Conservation (phyloP, 2,113 vertebrate species). For the Burhinus oedicnemus region DNA sequence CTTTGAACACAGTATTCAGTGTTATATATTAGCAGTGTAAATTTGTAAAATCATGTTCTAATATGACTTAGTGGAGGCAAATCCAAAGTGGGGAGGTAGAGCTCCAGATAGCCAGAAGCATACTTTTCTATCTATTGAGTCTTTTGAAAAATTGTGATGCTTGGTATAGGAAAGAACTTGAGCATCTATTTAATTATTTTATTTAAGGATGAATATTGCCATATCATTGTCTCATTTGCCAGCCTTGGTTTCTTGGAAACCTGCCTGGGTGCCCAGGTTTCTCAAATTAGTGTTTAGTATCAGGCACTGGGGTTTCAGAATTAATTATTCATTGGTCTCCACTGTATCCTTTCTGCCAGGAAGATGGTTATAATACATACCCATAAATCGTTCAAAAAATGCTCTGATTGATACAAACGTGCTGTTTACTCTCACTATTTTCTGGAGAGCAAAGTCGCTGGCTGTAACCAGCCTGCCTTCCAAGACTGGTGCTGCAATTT, state of each 20-base stretch:
- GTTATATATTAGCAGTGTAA: neutral
- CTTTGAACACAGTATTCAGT: neutral
- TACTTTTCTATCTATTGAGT: fast-evolving
- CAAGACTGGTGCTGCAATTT: neutral
- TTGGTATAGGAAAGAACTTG: neutral
- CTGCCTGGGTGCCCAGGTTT: neutral
- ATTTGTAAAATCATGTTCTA: neutral
- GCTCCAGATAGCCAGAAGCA: neutral
- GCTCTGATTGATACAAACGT: fast-evolving
- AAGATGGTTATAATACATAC: neutral
- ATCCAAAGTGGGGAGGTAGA: neutral
- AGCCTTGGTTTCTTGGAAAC: neutral
- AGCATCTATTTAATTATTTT: neutral
- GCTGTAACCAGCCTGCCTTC: neutral
- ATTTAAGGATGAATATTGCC: neutral
- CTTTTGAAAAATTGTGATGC: neutral
- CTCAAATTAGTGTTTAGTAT: neutral
- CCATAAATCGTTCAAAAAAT: neutral
- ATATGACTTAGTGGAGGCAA: neutral
- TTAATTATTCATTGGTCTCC: neutral
- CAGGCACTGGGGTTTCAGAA: neutral
- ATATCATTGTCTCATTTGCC: neutral
- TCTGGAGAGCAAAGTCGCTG: neutral
- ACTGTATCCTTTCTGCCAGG: neutral
- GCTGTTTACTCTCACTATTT: neutral